These are phyloP conservation scores for Protosalanx chinensis DNA, from an alignment of 2,797 vertebrate species.

Conservation along the genomic window DNA sequence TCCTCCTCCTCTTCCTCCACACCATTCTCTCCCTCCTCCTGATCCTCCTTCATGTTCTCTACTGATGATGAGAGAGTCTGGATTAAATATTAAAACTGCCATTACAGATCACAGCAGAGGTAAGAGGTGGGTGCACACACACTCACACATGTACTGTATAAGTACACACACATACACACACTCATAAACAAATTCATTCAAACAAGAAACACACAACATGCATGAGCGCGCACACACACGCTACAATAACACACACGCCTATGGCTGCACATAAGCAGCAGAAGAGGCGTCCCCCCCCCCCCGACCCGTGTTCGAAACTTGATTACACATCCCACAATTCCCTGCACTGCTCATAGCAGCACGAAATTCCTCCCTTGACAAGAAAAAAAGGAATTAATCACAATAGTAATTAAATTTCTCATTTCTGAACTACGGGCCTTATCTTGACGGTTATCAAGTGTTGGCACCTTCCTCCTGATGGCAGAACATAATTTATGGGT, in stretches of 20 bases:
- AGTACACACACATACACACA: constrained; percentile 10
- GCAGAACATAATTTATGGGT: constrained; percentile 48
- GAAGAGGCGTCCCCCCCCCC: constrained; percentile 46
- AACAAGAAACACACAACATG: constrained; percentile 15
- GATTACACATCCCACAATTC: constrained; percentile 41
- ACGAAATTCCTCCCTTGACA: constrained; percentile 42
- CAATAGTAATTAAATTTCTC: constrained; percentile 52
- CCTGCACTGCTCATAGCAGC: constrained; percentile 26
- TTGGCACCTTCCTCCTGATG: constrained; percentile 39
- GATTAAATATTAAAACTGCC: constrained; percentile 69
- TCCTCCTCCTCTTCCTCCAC: constrained; percentile 3
- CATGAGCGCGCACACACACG: not conserved
- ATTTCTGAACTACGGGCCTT: constrained; percentile 44
- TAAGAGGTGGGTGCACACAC: constrained; percentile 24
- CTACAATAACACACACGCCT: not conserved
- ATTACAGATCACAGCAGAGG: constrained; percentile 66
- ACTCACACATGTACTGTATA: constrained; percentile 23
- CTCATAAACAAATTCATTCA: constrained; percentile 2
- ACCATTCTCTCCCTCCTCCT: constrained; percentile 10
- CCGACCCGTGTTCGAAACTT: constrained; percentile 53
- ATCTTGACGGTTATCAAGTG: constrained; percentile 45
- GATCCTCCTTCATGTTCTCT: too few relatives aligned
- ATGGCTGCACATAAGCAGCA: constrained; percentile 14
- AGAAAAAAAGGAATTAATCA: constrained; percentile 31
- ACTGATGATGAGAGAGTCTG: constrained; percentile 58